Evolutionary conservation across 2,888 invertebrate genomes (phyloP), one percentile per base, ranked within the genome.

Genomic region (Odontocolon sp.): DNA sequence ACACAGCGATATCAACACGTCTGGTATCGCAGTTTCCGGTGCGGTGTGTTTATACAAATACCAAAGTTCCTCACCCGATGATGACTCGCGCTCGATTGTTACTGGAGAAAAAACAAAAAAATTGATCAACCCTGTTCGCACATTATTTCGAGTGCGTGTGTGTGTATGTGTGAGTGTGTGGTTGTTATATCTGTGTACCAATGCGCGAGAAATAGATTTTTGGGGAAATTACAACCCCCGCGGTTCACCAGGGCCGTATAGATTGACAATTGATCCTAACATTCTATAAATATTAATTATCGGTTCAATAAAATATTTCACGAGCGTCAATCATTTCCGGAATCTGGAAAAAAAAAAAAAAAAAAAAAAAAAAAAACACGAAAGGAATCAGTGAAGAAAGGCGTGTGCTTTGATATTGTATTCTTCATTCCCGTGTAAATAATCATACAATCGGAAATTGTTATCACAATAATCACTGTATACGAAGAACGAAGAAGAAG

Each of bases 1-100:
- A 63, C 56, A 26, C 47, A 2, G 47, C 56, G 40, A 59, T 38
- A 54, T 42, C 68, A 36, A 21, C 42, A 36, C 63, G 68, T 74
- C 56, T 63, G 47, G 33, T 54, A 33, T 18, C 14, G 21, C 21
- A 31, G 50, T 52, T 52, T 21, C 50, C 21, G 50, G 28, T 52
- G 28, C 50, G 8, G n/a, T n/a, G n/a, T n/a, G n/a, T n/a, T n/a
- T 52, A 26, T 52, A 28, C 28, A 4, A 8, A 26, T 52, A 28
- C 16, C 50, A 14, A 52, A 18, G 28, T 9, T 52, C 50, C 6
- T 11, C 26, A 11, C 2, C 16, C 50, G 14, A 28, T 21, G 50
- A 52, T 52, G 16, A 52, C 28, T 50, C 47, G 26, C 26, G 18
- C 11, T 31, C 31, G 14, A 33, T 2, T n/a, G 33, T 54, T 33